phyloP scores from a whole-genome alignment of 1,140 invertebrate species.

The Galleria mellonella region DNA sequence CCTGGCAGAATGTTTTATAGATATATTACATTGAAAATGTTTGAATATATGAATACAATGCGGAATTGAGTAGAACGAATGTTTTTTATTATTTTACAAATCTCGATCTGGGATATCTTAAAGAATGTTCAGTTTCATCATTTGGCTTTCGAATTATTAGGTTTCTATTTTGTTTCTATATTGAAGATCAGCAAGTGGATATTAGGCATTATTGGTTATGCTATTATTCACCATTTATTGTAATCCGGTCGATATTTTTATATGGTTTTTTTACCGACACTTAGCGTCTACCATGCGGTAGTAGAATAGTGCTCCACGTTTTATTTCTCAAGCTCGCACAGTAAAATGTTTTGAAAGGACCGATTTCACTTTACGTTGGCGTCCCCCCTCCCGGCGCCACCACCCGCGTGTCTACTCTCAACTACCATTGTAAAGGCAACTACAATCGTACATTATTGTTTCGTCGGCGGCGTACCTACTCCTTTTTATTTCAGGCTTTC shows the following conservation, averaged over 20 bases:
- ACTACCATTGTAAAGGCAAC: constrained; percentile 59
- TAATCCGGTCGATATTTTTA: constrained; percentile 6
- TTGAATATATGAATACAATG: no score
- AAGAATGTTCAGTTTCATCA: no score
- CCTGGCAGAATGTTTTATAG: no score
- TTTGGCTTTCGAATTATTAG: no score
- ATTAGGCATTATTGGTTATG: no score
- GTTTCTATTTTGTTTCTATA: no score
- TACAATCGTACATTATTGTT: constrained; percentile 70
- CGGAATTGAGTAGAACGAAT: no score
- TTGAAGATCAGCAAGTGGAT: no score
- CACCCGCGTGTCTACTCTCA: constrained; percentile 37
- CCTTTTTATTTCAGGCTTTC: constrained; percentile 52
- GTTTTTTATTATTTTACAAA: no score
- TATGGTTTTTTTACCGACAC: constrained; percentile 19
- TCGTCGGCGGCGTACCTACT: constrained; percentile 42
- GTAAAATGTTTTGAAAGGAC: constrained; percentile 71
- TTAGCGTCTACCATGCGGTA: constrained; percentile 19
- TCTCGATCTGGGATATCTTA: no score
- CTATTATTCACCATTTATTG: no score
- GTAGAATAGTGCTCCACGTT: constrained; percentile 40
- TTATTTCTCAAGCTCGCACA: constrained; percentile 51
- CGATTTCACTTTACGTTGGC: constrained; percentile 53
- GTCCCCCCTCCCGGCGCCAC: constrained; percentile 16
- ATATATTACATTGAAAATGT: no score